phyloP scores from a whole-genome alignment of 1,140 invertebrate species.

The Octopus sinensis region DNA sequence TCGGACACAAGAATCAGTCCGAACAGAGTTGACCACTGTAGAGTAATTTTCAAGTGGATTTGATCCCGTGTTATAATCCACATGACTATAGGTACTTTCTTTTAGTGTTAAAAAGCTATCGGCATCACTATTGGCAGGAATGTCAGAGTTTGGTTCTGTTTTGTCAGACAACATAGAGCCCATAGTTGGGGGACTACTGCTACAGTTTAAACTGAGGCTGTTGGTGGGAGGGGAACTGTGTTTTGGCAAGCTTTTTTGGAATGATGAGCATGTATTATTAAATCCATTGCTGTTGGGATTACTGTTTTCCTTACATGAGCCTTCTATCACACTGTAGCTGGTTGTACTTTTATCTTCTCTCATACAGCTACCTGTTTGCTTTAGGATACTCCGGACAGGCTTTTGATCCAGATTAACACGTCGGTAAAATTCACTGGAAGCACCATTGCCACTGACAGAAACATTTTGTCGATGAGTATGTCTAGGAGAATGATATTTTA shows the following conservation, averaged over 20 bases:
- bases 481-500: neutral
- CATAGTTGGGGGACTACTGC: no score
- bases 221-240: no score
- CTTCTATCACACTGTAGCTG: conserved; percentile 20
- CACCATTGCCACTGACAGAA: neutral
- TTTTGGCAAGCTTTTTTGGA: conserved; percentile 9
- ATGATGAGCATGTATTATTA: conserved; percentile 2
- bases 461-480: neutral
- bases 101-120: no score
- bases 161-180: no score
- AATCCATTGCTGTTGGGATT: neutral
- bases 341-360: conserved; percentile 19
- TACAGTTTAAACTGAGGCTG: no score
- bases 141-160: no score
- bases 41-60: no score
- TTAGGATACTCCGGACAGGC: conserved; percentile 17
- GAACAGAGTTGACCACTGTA: no score
- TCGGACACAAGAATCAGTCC: conserved; percentile 30
- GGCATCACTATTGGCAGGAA: no score
- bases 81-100: no score
- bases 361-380: conserved; percentile 22
- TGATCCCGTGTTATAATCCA: no score
- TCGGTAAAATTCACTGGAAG: neutral
- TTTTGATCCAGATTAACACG: neutral
- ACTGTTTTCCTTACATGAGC: conserved; percentile 19